Base-by-base conservation (phyloP, 2,797 vertebrate genomes). In the Cyprinella venusta region DNA sequence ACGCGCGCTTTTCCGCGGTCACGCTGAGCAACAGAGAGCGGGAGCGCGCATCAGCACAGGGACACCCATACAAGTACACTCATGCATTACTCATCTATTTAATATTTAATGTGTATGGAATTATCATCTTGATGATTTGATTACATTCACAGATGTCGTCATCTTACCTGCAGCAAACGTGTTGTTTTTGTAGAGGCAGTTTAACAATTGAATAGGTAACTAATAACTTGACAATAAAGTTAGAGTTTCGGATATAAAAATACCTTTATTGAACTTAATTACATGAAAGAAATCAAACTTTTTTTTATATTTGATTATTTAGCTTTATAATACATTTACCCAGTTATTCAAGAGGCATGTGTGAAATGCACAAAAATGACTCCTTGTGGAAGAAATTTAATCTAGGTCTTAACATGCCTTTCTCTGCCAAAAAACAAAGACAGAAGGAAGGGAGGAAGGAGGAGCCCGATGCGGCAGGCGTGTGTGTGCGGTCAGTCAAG, bases 191-290 rank as follows among this genome's bases (percentile, higher is more conserved):
- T 54, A 10, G 74, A 9, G 30, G 45, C 45, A 48, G 45, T 48
- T 48, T 48, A 48, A 48, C 45, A 48, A 48, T 48, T 48, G 13
- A 48, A 48, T 48, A 5, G 5, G 30, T 76, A 15, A 74, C 54
- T 91, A 84, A 87, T 42, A 91, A 91, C 88, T 85, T 93, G 91
- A 86, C 85, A 88, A 63, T 63, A 26, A 88, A 89, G 92, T 2
- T 89, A 91, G 87, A 86, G 93, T 90, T 95, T 91, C 94, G 94
- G 94, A 95, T 96, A 96, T 93, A 96, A 97, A 97, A 97, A 96
- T 95, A 96, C 87, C 92, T 97, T 97, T 97, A 97, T 97, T 97
- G 93, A 95, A 94, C 88, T 93, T 94, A 95, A 94, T 93, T 89
- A 90, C 89, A 91, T 88, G 90, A 92, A 90, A 91, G 89, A 93